Evolutionary conservation across 2,888 invertebrate genomes (phyloP).

Genomic region (Perithous albicinctus): DNA sequence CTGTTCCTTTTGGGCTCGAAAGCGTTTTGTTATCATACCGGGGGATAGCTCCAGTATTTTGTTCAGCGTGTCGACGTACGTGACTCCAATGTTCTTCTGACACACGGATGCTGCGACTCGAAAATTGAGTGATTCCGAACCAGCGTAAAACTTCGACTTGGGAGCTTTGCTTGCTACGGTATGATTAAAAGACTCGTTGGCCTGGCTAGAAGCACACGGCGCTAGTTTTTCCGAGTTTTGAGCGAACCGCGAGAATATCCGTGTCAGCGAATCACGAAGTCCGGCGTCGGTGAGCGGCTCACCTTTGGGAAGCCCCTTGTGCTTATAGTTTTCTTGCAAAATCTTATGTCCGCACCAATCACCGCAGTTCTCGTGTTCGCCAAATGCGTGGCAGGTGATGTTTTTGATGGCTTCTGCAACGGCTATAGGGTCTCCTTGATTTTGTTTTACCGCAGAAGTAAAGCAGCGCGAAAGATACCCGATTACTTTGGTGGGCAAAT

Average conservation of each 20-base stretch:
- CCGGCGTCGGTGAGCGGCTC: background rate
- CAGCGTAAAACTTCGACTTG: slow-evolving; percentile 7
- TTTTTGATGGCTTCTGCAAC: slow-evolving; percentile 57
- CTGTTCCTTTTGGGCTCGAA: slow-evolving; percentile 27
- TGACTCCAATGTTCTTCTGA: slow-evolving; percentile 40
- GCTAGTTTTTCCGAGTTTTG: slow-evolving; percentile 54
- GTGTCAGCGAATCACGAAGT: background rate
- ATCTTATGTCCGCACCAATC: slow-evolving; percentile 65
- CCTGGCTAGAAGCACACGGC: slow-evolving; percentile 58
- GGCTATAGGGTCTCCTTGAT: slow-evolving; percentile 42
- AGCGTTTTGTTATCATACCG: slow-evolving; percentile 1
- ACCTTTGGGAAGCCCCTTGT: slow-evolving; percentile 39
- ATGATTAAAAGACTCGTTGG: slow-evolving; percentile 46
- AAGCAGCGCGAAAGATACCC: slow-evolving; percentile 69
- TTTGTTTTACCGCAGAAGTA: slow-evolving; percentile 55
- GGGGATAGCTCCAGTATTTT: slow-evolving; percentile 7
- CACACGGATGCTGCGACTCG: slow-evolving; percentile 11
- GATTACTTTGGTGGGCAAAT: slow-evolving; percentile 11
- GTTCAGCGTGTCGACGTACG: slow-evolving; percentile 13
- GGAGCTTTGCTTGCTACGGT: slow-evolving; percentile 3
- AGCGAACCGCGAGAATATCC: slow-evolving; percentile 28
- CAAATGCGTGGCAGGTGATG: slow-evolving; percentile 69
- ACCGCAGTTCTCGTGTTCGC: slow-evolving; percentile 65
- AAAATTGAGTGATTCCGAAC: slow-evolving; percentile 1
- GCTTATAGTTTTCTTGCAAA: slow-evolving; percentile 14